phyloP scores from a whole-genome alignment of 2,888 invertebrate species.

The Platycheirus albimanus region DNA sequence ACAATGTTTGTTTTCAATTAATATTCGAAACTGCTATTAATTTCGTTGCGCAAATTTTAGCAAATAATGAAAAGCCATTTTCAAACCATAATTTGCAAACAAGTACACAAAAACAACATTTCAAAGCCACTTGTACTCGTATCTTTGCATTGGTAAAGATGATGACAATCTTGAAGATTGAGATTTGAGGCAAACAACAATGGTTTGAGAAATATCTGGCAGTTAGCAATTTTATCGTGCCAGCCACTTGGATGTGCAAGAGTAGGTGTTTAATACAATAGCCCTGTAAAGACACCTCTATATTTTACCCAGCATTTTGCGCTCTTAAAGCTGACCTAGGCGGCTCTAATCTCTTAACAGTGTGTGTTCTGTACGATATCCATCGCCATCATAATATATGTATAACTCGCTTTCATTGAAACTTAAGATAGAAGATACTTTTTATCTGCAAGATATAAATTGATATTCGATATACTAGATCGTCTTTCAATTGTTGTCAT shows the following conservation, averaged over 20 bases:
- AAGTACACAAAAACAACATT: constrained; percentile 14
- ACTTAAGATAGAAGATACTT: constrained; percentile 8
- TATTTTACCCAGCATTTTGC: not conserved
- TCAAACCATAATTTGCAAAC: constrained; percentile 10
- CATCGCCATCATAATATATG: no score
- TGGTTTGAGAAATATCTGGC: constrained; percentile 51
- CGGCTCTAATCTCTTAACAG: constrained; percentile 35
- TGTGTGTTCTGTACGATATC: no score
- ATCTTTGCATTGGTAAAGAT: not conserved
- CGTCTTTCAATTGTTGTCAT: constrained; percentile 13
- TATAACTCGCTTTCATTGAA: constrained; percentile 55
- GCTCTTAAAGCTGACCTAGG: constrained; percentile 47
- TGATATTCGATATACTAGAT: constrained; percentile 42
- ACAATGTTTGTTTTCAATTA: constrained; percentile 7
- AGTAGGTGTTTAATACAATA: constrained; percentile 57
- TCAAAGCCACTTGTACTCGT: constrained; percentile 50
- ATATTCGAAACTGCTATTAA: constrained; percentile 14
- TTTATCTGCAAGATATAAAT: constrained; percentile 6
- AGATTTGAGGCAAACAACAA: constrained; percentile 57
- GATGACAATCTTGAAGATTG: constrained; percentile 45
- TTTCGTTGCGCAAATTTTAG: constrained; percentile 49
- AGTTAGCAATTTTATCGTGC: constrained; percentile 46
- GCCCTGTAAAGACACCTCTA: constrained; percentile 12
- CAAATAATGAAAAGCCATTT: constrained; percentile 53
- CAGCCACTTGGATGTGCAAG: constrained; percentile 54